These are phyloP conservation scores for Xanthorhoe spadicearia DNA, from an alignment of 2,888 invertebrate species.

Conservation along the genomic window DNA sequence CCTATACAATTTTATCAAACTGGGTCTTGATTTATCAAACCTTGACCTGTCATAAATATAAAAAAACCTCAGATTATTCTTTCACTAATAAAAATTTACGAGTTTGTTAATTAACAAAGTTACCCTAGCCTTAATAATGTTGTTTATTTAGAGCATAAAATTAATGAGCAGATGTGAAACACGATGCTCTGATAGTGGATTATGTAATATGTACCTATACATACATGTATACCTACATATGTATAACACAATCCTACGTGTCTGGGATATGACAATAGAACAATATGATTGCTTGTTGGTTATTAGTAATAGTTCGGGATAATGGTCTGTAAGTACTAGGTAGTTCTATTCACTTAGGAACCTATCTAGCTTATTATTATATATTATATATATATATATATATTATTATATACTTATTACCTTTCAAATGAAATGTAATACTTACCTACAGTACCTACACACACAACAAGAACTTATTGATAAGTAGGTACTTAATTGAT, in stretches of 20 bases:
- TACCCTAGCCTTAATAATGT: background rate
- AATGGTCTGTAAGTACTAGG: too few relatives aligned
- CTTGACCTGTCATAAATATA: slow-evolving; percentile 16
- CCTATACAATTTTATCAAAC: background rate
- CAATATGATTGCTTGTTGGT: background rate
- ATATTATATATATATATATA: too few relatives aligned
- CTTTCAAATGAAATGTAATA: too few relatives aligned
- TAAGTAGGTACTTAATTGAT: too few relatives aligned
- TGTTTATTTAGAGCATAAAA: slow-evolving; percentile 17
- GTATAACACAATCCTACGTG: background rate
- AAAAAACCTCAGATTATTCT: slow-evolving; percentile 24
- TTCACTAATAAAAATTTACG: slow-evolving; percentile 34
- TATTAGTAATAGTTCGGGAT: background rate
- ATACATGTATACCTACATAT: too few relatives aligned
- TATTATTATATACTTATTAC: too few relatives aligned
- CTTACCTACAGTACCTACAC: too few relatives aligned
- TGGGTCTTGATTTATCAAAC: background rate
- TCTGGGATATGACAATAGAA: background rate
- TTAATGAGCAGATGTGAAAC: slow-evolving; percentile 29
- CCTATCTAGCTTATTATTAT: too few relatives aligned
- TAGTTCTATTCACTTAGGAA: too few relatives aligned
- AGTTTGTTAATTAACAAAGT: slow-evolving; percentile 31
- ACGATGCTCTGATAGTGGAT: slow-evolving; percentile 1
- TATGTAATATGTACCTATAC: slow-evolving; percentile 8
- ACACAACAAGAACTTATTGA: too few relatives aligned